Base-by-base conservation (phyloP, 2,888 invertebrate species). In the Syrphus vitripennis region DNA sequence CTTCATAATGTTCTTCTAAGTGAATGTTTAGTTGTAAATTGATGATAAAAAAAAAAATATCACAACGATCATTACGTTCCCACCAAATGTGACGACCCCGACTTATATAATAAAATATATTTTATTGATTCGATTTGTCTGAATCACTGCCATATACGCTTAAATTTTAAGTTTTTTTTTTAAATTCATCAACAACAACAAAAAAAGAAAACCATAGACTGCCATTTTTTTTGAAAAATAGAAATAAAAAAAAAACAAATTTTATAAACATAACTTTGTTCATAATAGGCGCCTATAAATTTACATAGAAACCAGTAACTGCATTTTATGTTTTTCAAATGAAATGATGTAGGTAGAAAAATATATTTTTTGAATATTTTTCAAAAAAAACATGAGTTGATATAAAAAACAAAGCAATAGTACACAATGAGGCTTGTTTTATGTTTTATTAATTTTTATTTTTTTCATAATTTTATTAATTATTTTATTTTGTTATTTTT, bases 1-100 rank as follows among this genome's bases (percentile, higher is more conserved):
- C 92, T 97, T 74, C 96, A 96, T 90, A 96, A 97, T 91, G 96
- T 98, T 74, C 94, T 97, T 72, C 94, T 98, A 21, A 97, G 97
- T 93, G 97, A 98, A 63, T 98, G 98, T 92, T 97, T 97, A 7
- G 93, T 91, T 31, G 89, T 91, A 67, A 89, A 87, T 34, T 87
- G 37, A 61, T 40, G 29, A 53, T 29, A 26, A 40, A 26, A 29
- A 55, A 0, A 82, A 21, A 42, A 12, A 7, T 1, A 29, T 42
- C 67, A 37, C 50, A 7, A 14, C 65, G 6, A 48, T 21, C n/a
- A 34, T 24, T 67, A 45, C 59, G 19, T 21, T 34, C 75, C 74
- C 26, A 50, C 69, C 37, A 63, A 42, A 21, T 31, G 65, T 24
- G 50, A 48, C 84, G 53, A 77, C 59, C 29, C 45, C 29, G 40